Percentiles rank a stretch among this genome's conserved stretches.
These are phyloP conservation scores for Thecocarcelia acutangulata DNA, from an alignment of 2,888 invertebrate species.

Conservation along the genomic window DNA sequence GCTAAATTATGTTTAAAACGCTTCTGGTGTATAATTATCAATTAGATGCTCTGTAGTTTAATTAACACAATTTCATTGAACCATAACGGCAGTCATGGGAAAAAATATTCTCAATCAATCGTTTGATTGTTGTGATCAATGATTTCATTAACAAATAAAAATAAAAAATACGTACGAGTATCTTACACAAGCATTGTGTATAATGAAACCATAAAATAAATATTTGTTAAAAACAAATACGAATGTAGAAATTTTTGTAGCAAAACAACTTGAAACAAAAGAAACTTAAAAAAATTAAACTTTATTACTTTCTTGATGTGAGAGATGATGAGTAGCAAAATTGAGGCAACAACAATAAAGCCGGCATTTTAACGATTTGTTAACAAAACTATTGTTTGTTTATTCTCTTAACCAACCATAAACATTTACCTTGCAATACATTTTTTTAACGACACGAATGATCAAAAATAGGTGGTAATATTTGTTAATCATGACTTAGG, in stretches of 20 bases:
- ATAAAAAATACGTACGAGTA: neutral
- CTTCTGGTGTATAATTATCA: constrained; percentile 59
- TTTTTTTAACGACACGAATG: neutral
- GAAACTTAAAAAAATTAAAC: constrained; percentile 21
- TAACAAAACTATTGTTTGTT: constrained; percentile 68
- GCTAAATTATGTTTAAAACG: constrained; percentile 5
- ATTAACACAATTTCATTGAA: constrained; percentile 65
- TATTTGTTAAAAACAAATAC: constrained; percentile 45
- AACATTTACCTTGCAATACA: constrained; percentile 44
- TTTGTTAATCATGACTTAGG: neutral
- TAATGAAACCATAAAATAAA: constrained; percentile 55
- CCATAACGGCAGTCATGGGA: constrained; percentile 56
- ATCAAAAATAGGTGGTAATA: neutral
- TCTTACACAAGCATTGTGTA: constrained; percentile 19
- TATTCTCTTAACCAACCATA: constrained; percentile 63
- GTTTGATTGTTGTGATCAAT: constrained; percentile 68
- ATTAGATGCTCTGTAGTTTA: constrained; percentile 67
- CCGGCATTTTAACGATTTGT: constrained; percentile 60
- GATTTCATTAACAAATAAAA: constrained; percentile 54
- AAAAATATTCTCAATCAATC: constrained; percentile 58
- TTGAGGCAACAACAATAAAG: constrained; percentile 22
- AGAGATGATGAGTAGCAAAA: constrained; percentile 63
- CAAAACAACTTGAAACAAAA: constrained; percentile 7
- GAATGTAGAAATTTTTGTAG: constrained; percentile 10
- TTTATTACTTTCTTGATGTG: constrained; percentile 56